Conservation (phyloP, 2,888 invertebrate species). For the Scaptomyza flava region DNA sequence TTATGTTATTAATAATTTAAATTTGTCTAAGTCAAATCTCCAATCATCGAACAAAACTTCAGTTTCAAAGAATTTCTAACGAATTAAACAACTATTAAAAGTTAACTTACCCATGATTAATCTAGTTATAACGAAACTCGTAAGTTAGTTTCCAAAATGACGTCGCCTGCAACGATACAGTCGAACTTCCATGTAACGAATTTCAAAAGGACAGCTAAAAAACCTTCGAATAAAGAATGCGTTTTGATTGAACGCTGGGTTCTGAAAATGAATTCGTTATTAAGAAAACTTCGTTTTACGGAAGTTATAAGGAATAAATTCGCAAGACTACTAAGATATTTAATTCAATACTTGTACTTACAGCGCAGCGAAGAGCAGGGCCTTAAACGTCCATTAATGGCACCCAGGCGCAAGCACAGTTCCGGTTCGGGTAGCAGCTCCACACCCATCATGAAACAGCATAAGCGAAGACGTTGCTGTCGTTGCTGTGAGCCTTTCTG, state of each 20-base stretch:
- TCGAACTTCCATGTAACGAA: too few species aligned
- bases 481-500: constrained; percentile 88
- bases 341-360: constrained; percentile 17
- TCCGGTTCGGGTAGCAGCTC: constrained; percentile 78
- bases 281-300: too few species aligned
- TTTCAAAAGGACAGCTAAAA: too few species aligned
- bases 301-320: too few species aligned
- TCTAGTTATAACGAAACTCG: background rate
- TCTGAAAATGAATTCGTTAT: too few species aligned
- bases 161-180: too few species aligned
- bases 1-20: too few species aligned
- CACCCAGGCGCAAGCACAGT: constrained; percentile 87
- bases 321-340: background rate
- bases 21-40: background rate
- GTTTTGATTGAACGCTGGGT: too few species aligned
- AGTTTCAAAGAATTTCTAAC: background rate
- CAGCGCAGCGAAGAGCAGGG: constrained; percentile 88
- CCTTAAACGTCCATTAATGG: constrained; percentile 90
- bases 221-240: too few species aligned
- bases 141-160: background rate
- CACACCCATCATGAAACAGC: constrained; percentile 85
- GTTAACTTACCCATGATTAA: background rate
- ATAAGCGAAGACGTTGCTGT: constrained; percentile 84
- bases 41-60: background rate
- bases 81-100: background rate